Base-by-base conservation (phyloP, 1,140 invertebrate genomes). In the Chrysoperla carnea region DNA sequence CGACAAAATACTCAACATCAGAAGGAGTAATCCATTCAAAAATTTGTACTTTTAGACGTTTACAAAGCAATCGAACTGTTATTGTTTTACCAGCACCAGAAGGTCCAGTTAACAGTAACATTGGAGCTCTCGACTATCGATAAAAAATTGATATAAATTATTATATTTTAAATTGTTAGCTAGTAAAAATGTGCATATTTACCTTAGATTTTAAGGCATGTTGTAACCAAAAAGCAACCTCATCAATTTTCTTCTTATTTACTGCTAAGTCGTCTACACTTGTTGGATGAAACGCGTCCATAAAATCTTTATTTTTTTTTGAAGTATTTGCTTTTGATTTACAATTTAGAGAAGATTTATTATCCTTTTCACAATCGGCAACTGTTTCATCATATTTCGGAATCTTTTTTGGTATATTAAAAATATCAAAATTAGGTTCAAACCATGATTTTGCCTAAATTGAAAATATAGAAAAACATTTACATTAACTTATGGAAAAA, bases 11-110 rank as follows among this genome's bases (percentile, higher is more conserved):
- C 33, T 52, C 52, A 46, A 59, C 60, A 61, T 83, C 78, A 1
- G 78, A 43, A 4, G 80, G 78, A 47, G 76, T 82, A 14, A 78
- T 72, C 79, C 79, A 84, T 58, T 84, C 80, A 15, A 69, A 61
- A 31, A 81, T 44, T 48, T 68, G 59, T 43, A 74, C 70, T 41
- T 60, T 60, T 42, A 72, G 55, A 48, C 74, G 68, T 39, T 68
- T 61, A 35, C 76, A 73, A 8, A 83, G 41, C 2, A 73, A 59
- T 39, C 64, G 67, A 13, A 82, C 36, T 3, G 75, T 69, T 1
- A 67, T 59, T 4, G 76, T 79, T 64, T 84, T 84, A 0, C 78
- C 80, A 54, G 71, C 73, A 1, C 81, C 81, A 1, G 78, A 69
- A 12, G 81, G 76, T 2, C 80, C 81, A 6, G 72, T 73, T n/a